Base-by-base conservation (phyloP, 2,888 invertebrate genomes). In the Sericinus montela region DNA sequence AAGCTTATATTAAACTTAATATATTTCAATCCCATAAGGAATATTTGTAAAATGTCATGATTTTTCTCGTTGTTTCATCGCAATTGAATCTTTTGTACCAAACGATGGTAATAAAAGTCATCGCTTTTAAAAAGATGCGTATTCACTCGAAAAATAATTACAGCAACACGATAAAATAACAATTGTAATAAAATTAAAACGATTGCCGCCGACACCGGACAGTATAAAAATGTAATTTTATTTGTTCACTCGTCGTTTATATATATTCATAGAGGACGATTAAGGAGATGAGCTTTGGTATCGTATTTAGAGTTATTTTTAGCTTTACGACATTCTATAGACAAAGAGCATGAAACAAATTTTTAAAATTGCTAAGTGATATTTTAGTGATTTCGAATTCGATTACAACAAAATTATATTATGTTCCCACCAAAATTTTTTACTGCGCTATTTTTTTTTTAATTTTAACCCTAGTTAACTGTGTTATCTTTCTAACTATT, bases 181-280 rank as follows among this genome's bases (percentile, higher is more conserved):
- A 74, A 72, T 69, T 60, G 65, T 62, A 64, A 72, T 75, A 72
- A 78, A 78, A 72, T 65, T 60, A 63, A 63, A 65, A 63, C 49
- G 58, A 60, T 56, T 56, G 55, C 61, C 51, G 63, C 71, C 73
- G 74, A 77, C 77, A 72, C 63, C 72, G 62, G 58, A 60, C 60
- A 65, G 55, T 67, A 66, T 80, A 79, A 80, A 81, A 67, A 72
- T 67, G 65, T 70, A 65, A 73, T 69, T 81, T 81, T 80, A 83
- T 80, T 75, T 71, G 70, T 72, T 60, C 55, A 40, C 37, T 25
- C 45, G 71, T 73, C 73, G 69, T 69, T 71, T 74, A 69, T 68
- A 61, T 63, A 57, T 65, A 69, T 45, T 51, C 53, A 51, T 51
- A 48, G 53, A 13, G 45, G 10, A 48, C 52, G 40, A 55, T 53